phyloP scores from a whole-genome alignment of 2,888 invertebrate genomes.

The Spisula subtruncata region DNA sequence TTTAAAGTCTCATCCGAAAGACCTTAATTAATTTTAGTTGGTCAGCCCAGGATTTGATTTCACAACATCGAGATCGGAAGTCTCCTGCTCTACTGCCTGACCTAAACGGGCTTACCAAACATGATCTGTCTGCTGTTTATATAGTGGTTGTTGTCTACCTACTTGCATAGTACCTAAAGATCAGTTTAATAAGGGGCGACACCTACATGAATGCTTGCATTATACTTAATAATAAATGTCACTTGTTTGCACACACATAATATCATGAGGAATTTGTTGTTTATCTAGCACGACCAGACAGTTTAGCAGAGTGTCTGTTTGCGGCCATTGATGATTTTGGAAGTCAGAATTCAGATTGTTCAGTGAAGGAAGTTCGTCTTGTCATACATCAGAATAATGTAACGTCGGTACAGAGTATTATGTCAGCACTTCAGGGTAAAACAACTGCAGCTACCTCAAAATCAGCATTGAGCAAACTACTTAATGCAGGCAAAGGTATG shows the following conservation, averaged over 20 bases:
- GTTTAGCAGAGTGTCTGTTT: constrained; percentile 66
- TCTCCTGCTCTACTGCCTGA: no score
- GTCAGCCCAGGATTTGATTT: no score
- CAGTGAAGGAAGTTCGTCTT: constrained; percentile 65
- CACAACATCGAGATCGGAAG: no score
- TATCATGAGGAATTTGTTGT: neutral
- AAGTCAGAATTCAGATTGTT: constrained; percentile 40
- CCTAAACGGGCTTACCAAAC: no score
- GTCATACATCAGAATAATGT: constrained; percentile 57
- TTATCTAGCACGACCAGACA: constrained; percentile 39
- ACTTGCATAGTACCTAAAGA: no score
- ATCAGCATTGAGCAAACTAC: constrained; percentile 39
- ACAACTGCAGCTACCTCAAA: constrained; percentile 54
- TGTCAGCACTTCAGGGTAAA: constrained; percentile 66
- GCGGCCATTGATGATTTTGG: constrained; percentile 68
- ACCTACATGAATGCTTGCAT: no score
- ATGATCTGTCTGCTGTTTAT: no score
- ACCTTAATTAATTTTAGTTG: no score
- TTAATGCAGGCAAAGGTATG: constrained; percentile 47
- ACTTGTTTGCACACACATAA: neutral
- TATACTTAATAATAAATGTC: no score
- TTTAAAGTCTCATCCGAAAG: no score
- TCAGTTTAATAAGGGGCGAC: no score
- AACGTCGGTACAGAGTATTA: constrained; percentile 48
- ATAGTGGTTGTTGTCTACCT: no score